A percentile compares a stretch with the other conserved stretches of the same genome.
Conservation (phyloP, 2,113 vertebrate genomes). For the Dromiciops gliroides region DNA sequence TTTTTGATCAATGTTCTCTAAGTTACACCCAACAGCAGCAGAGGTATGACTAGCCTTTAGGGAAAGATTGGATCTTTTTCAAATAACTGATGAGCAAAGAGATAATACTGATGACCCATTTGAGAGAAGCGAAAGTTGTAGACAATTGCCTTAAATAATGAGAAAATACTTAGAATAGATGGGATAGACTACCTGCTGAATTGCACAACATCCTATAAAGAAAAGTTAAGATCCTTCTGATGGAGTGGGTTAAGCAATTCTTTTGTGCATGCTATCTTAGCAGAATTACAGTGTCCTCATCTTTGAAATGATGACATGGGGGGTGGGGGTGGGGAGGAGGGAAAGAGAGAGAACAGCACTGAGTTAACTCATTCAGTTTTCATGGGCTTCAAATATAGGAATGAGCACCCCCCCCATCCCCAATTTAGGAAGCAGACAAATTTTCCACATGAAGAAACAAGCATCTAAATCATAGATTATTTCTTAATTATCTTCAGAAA, state of each 20-base stretch:
- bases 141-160: slow-evolving; percentile 21
- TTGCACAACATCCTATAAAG: neutral
- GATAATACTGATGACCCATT: slow-evolving; percentile 21
- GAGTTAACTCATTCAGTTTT: neutral
- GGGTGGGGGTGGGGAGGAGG: no score
- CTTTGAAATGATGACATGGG: neutral
- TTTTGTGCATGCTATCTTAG: neutral
- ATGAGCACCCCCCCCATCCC: rapidly evolving
- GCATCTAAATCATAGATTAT: neutral
- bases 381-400: neutral
- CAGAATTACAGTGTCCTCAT: neutral
- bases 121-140: slow-evolving; percentile 10
- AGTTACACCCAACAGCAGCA: slow-evolving; percentile 30
- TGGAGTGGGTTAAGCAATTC: neutral
- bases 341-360: neutral
- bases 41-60: slow-evolving; percentile 48
- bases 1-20: neutral
- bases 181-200: neutral
- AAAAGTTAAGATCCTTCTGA: slow-evolving; percentile 11
- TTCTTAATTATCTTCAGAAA: neutral
- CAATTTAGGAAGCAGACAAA: neutral
- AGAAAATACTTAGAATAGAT: slow-evolving; percentile 29
- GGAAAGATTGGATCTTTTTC: slow-evolving; percentile 47
- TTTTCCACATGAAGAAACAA: neutral
- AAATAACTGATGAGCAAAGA: slow-evolving; percentile 41